A percentile compares a stretch with the other conserved stretches of the same genome.
Conservation (phyloP, 2,113 vertebrate species). For the Todiramphus chloris region DNA sequence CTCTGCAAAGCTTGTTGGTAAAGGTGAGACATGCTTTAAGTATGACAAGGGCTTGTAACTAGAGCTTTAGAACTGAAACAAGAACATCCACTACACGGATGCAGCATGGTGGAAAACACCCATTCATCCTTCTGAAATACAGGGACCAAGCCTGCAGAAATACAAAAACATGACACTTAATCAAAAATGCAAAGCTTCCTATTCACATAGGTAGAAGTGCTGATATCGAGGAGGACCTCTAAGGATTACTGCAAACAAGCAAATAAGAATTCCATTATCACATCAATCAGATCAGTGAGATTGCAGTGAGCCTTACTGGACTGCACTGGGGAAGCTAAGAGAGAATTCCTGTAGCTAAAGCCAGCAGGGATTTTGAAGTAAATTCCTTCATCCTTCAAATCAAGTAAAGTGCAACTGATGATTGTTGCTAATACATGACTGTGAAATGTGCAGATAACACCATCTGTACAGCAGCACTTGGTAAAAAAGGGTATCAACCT, state of each 20-base stretch:
- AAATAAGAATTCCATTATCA: conserved; percentile 21
- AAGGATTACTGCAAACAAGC: not conserved
- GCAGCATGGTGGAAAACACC: not conserved
- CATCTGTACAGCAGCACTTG: not conserved
- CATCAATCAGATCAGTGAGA: not conserved
- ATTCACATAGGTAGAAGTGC: not conserved
- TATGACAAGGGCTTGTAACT: not conserved
- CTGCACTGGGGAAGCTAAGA: not conserved
- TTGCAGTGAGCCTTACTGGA: not conserved
- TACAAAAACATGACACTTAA: not conserved
- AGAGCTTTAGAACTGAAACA: not conserved
- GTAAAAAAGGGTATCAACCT: not conserved
- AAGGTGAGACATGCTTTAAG: not conserved
- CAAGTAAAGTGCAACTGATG: not conserved
- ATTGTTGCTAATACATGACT: not conserved
- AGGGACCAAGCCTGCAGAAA: not conserved
- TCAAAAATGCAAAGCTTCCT: not conserved
- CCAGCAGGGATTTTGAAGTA: not conserved
- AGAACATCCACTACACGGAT: not conserved
- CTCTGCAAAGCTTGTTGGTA: not conserved
- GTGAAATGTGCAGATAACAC: not conserved
- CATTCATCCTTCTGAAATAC: not conserved
- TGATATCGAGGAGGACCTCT: not conserved
- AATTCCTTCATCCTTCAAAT: not conserved
- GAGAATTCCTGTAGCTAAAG: not conserved